phyloP scores from a whole-genome alignment of 2,113 vertebrate species.

The Syngnathus scovelli region DNA sequence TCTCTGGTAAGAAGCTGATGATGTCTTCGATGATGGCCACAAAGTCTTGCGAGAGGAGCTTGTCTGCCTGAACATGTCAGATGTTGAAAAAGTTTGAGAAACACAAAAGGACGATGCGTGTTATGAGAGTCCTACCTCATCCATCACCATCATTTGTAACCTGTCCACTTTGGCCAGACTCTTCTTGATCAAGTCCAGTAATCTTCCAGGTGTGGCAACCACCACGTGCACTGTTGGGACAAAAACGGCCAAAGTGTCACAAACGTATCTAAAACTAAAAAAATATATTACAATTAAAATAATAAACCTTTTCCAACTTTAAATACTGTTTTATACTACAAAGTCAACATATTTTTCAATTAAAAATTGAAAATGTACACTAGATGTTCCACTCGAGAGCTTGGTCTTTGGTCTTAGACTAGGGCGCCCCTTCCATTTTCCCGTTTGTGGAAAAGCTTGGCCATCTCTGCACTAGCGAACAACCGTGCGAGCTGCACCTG shows the following conservation, averaged over 20 bases:
- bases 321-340: too few species aligned
- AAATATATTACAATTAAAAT: not conserved
- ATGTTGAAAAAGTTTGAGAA: not conserved
- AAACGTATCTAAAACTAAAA: not conserved
- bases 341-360: too few species aligned
- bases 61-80: slow-evolving; percentile 66
- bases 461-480: not conserved
- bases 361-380: too few species aligned
- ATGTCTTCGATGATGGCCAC: slow-evolving; percentile 76
- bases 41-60: slow-evolving; percentile 78
- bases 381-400: too few species aligned
- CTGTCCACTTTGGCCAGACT: slow-evolving; percentile 72
- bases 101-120: not conserved
- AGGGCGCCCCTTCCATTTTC: not conserved
- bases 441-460: not conserved
- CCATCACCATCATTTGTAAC: slow-evolving; percentile 77
- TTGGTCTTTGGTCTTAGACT: too few species aligned
- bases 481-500: slow-evolving; percentile 33
- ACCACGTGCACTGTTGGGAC: slow-evolving; percentile 68
- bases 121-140: slow-evolving; percentile 62
- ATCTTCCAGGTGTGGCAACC: slow-evolving; percentile 74
- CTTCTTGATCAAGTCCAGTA: slow-evolving; percentile 76
- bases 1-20: slow-evolving; percentile 74
- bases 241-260: not conserved
- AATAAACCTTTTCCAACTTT: too few species aligned